These are phyloP conservation scores for Acanthis flammea DNA, from an alignment of 2,797 vertebrate genomes.

Conservation along the genomic window DNA sequence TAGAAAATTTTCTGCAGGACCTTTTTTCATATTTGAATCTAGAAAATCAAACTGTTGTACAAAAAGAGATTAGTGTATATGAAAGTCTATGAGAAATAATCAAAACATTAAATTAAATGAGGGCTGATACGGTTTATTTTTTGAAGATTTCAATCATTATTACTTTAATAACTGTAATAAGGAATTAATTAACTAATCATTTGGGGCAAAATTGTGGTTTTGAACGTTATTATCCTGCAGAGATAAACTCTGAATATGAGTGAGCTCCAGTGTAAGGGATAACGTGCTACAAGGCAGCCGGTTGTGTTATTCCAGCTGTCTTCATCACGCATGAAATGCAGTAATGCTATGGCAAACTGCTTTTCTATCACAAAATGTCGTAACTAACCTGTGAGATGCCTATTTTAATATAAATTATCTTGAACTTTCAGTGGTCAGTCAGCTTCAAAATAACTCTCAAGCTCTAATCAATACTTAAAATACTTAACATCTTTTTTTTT, in stretches of 20 bases:
- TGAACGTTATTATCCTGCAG: neutral
- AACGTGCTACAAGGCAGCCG: neutral
- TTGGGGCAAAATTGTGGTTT: neutral
- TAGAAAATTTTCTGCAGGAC: neutral
- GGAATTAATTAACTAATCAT: neutral
- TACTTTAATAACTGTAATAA: neutral
- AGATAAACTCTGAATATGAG: neutral
- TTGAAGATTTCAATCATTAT: neutral
- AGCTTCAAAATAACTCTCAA: neutral
- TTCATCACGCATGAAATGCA: neutral
- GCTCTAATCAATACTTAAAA: neutral
- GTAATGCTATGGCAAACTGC: neutral
- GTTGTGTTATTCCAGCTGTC: neutral
- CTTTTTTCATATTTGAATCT: neutral
- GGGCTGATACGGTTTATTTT: neutral
- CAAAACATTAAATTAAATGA: neutral
- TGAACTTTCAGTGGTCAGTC: neutral
- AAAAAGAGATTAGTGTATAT: neutral
- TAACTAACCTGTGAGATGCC: neutral
- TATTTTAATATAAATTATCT: neutral
- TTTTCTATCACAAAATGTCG: neutral
- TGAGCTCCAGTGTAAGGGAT: neutral
- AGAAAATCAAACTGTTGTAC: neutral
- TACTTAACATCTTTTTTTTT: neutral
- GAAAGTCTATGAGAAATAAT: neutral